A percentile compares a stretch with the other conserved stretches of the same genome.
Conservation (phyloP, 2,113 vertebrate species). For the Pluvialis apricaria region DNA sequence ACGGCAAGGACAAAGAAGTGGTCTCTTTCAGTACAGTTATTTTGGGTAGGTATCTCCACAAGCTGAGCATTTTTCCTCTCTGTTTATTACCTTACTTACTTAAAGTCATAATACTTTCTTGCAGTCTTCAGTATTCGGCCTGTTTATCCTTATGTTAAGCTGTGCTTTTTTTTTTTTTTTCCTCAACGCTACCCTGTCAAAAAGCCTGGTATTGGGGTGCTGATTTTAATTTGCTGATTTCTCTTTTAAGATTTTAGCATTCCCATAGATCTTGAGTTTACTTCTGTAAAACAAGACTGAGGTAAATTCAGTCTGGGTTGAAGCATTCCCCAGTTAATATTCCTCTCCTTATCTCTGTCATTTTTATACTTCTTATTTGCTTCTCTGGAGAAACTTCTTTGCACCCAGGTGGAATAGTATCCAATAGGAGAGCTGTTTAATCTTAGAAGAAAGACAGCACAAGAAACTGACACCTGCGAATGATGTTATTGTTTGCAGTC, state of each 20-base stretch:
- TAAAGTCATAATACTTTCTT: neutral
- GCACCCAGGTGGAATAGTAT: neutral
- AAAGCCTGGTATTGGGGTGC: neutral
- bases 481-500: neutral
- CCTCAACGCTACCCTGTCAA: neutral
- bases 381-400: neutral
- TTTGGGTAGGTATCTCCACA: constrained; percentile 79
- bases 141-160: neutral
- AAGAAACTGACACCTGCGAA: neutral
- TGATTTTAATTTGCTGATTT: neutral
- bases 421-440: neutral
- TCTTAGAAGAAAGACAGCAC: neutral
- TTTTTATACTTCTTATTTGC: neutral
- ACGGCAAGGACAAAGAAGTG: constrained; percentile 92
- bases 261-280: neutral
- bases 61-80: neutral
- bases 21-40: constrained; percentile 94
- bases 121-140: neutral
- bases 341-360: neutral
- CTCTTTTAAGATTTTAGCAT: neutral
- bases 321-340: neutral
- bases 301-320: neutral
- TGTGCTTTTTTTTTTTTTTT: neutral
- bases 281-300: neutral
- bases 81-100: neutral